phyloP scores from a whole-genome alignment of 2,797 vertebrate genomes.

The Brachyrhaphis roseni region DNA sequence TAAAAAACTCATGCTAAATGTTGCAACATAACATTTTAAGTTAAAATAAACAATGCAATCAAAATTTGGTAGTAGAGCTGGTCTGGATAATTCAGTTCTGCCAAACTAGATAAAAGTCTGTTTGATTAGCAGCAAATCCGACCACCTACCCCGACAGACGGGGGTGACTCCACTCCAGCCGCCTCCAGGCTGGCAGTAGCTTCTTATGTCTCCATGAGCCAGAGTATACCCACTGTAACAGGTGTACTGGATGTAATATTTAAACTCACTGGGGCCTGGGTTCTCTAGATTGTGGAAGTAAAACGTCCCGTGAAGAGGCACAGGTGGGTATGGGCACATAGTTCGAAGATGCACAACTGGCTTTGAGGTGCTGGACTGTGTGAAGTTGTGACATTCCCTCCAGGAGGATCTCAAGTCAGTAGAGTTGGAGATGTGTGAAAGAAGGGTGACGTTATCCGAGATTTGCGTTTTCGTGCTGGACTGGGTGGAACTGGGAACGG shows the following conservation, averaged over 20 bases:
- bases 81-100: too few relatives aligned
- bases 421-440: neutral
- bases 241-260: neutral
- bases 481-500: neutral
- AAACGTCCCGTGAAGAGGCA: conserved; percentile 23
- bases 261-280: neutral
- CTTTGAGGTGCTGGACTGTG: neutral
- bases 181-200: neutral
- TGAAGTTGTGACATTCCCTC: neutral
- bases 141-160: neutral
- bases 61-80: neutral
- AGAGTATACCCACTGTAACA: neutral
- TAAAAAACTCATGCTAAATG: neutral
- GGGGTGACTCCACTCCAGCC: neutral
- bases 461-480: neutral
- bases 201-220: neutral
- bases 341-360: neutral
- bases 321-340: neutral
- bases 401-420: neutral
- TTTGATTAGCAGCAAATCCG: neutral
- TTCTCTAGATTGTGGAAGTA: neutral
- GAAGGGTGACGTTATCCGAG: neutral
- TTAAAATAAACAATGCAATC: neutral
- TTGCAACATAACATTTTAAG: neutral
- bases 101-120: neutral